Conservation (phyloP, 2,888 invertebrate species). For the Tillus elongatus region DNA sequence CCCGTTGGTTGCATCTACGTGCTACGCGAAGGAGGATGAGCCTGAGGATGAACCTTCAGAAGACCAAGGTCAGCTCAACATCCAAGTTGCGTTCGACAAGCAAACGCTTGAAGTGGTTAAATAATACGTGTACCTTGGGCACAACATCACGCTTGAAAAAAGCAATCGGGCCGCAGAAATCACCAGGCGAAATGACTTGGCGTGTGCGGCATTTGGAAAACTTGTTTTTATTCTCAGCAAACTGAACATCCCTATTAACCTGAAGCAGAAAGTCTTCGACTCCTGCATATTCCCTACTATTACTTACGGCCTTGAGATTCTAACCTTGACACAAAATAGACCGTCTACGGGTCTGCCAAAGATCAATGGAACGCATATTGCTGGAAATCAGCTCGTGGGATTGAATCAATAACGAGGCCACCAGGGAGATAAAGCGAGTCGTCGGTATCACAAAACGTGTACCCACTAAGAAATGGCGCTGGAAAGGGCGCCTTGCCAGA, state of each 20-base stretch:
- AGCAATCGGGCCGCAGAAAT: constrained; percentile 12
- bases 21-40: too few relatives aligned
- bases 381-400: not conserved
- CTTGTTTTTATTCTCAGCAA: constrained; percentile 6
- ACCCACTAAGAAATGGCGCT: too few relatives aligned
- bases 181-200: constrained; percentile 9
- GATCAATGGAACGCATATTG: not conserved
- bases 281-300: not conserved
- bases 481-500: too few relatives aligned
- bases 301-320: not conserved
- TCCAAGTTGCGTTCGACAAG: constrained; percentile 9
- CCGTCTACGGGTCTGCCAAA: not conserved
- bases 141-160: constrained; percentile 15
- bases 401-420: too few relatives aligned
- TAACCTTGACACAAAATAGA: not conserved
- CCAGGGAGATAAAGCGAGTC: too few relatives aligned
- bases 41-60: too few relatives aligned
- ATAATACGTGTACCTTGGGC: constrained; percentile 15
- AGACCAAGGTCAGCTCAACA: constrained; percentile 13
- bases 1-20: too few relatives aligned
- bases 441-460: too few relatives aligned
- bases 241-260: constrained; percentile 9
- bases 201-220: constrained; percentile 12
- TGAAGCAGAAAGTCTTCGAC: constrained; percentile 7
- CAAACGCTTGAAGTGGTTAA: constrained; percentile 10